Percentiles rank a stretch among this genome's conserved stretches.
Evolutionary conservation across 1,140 invertebrate genomes (phyloP).

Genomic region (Marisa cornuarietis): DNA sequence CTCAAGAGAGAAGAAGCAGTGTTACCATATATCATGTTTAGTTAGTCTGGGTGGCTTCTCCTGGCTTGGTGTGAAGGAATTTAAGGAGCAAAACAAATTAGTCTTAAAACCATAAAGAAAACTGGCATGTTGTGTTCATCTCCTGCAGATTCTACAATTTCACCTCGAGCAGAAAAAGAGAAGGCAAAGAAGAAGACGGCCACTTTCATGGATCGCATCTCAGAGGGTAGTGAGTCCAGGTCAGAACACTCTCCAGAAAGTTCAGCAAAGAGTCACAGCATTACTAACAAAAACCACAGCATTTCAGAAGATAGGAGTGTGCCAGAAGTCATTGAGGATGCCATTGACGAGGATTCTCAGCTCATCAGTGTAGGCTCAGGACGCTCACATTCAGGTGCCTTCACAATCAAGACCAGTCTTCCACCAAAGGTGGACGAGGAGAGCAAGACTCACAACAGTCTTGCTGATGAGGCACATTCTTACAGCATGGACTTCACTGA

Average conservation of each 20-base stretch:
- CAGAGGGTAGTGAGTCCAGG: slow-evolving; percentile 56
- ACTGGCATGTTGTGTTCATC: neutral
- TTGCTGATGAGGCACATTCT: slow-evolving; percentile 32
- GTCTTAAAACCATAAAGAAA: neutral
- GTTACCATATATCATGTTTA: too few relatives aligned
- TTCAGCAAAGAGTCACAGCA: slow-evolving; percentile 12
- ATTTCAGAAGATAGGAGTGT: slow-evolving; percentile 1
- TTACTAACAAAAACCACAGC: neutral
- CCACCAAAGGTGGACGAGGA: slow-evolving; percentile 42
- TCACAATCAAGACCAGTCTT: slow-evolving; percentile 15
- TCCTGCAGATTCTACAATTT: slow-evolving; percentile 42
- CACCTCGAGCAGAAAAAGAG: slow-evolving; percentile 32
- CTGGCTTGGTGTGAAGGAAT: too few relatives aligned
- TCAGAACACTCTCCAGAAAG: slow-evolving; percentile 30
- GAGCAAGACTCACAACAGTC: slow-evolving; percentile 39
- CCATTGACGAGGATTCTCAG: slow-evolving; percentile 16
- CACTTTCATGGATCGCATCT: slow-evolving; percentile 48
- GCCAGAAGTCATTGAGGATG: slow-evolving; percentile 22
- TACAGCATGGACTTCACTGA: slow-evolving; percentile 49
- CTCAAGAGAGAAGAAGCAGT: too few relatives aligned
- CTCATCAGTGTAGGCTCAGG: neutral
- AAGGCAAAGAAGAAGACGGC: slow-evolving; percentile 29
- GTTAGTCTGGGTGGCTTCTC: too few relatives aligned
- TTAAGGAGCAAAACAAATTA: too few relatives aligned
- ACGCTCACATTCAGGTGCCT: neutral